Evolutionary conservation across 2,113 vertebrate species (phyloP).

Genomic region (Psittacula cyanocephala): DNA sequence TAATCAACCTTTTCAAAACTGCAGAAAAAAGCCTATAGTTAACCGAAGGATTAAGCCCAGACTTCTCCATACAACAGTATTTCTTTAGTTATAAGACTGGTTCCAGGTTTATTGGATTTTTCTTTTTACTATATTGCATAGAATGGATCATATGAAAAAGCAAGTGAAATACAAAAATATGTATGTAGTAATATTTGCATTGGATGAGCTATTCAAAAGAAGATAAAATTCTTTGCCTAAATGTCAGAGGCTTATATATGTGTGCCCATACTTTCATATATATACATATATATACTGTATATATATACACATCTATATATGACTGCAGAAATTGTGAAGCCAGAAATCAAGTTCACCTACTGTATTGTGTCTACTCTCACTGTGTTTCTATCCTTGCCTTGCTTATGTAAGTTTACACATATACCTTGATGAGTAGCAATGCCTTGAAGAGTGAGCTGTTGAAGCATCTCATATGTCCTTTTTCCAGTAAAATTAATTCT

Average conservation of each 20-base stretch:
- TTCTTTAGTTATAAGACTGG: background rate
- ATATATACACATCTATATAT: background rate
- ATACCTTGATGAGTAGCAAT: background rate
- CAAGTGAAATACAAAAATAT: background rate
- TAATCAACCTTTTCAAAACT: background rate
- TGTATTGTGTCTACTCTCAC: background rate
- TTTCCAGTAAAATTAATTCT: background rate
- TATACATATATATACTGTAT: background rate
- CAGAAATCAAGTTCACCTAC: background rate
- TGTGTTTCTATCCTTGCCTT: background rate
- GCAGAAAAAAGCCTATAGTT: background rate
- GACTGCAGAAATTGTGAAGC: background rate
- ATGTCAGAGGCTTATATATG: background rate
- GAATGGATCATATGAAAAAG: background rate
- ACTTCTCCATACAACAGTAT: background rate
- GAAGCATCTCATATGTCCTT: background rate
- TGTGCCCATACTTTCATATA: background rate
- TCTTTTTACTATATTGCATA: background rate
- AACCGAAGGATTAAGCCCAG: background rate
- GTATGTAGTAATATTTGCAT: background rate
- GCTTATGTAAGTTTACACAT: background rate
- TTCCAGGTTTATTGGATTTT: background rate
- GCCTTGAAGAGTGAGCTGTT: background rate
- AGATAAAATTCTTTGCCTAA: background rate
- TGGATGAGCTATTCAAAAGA: background rate